Base-by-base conservation (phyloP, 2,113 vertebrate species). In the Paramisgurnus dabryanus region DNA sequence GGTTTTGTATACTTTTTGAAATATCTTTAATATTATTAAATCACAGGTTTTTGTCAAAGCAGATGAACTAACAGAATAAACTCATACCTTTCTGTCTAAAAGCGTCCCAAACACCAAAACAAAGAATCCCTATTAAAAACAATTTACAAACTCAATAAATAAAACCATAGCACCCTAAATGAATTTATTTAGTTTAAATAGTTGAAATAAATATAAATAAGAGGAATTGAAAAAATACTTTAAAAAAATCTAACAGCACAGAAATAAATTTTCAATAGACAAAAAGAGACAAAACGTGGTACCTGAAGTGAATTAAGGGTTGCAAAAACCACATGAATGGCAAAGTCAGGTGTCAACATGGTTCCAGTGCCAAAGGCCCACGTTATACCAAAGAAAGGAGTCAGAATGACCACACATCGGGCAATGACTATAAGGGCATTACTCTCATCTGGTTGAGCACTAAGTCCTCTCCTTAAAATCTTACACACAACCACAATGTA, bases 401-500 rank as follows among this genome's bases (percentile, higher is more conserved):
- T 58, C n/a, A 58, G n/a, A 6, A 58, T 18, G 17, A 6, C 55
- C 17, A 58, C 55, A 58, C 15, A 58, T 18, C 17, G 93, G 82
- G 89, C 55, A 18, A 58, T 58, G 55, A 18, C 6, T 13, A 18
- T 2, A 7, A 58, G n/a, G 2, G 8, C 17, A 58, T 58, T 5
- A 18, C 17, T 58, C n/a, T 58, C 55, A 3, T 94, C 90, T 18
- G 58, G 45, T 34, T 34, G 27, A 1, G 61, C 89, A 63, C 93
- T 93, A 0, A 84, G 49, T 8, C 87, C 85, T 58, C 93, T 93
- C 75, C 89, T 92, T 57, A 95, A 83, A 5, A 95, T 93, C 78
- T 92, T 95, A 78, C 85, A 60, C 78, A 96, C 77, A 5, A 97
- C 94, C 34, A 94, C 87, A 0, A 94, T 22, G 13, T 95, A 87